A percentile compares a stretch with the other conserved stretches of the same genome.
Conservation (phyloP, 2,113 vertebrate species). For the Columba livia region DNA sequence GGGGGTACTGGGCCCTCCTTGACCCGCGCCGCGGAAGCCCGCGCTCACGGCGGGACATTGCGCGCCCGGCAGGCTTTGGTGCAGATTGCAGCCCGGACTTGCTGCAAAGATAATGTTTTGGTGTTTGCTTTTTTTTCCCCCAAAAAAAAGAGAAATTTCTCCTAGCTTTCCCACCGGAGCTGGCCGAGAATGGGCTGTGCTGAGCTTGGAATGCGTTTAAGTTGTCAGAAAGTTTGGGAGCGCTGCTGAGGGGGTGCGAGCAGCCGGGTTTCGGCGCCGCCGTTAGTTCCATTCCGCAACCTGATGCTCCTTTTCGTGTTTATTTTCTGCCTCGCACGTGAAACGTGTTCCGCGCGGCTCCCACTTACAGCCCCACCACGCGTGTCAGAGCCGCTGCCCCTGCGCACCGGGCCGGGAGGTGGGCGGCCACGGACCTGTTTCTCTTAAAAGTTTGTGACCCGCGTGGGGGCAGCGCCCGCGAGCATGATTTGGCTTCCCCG, state of each 20-base stretch:
- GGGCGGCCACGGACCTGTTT: too few relatives aligned
- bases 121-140: background rate
- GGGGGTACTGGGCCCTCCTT: background rate
- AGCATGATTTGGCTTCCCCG: too few relatives aligned
- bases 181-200: background rate
- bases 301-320: background rate
- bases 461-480: too few relatives aligned
- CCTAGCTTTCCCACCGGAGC: background rate
- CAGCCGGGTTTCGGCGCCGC: background rate
- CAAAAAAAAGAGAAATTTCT: background rate
- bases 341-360: too few relatives aligned
- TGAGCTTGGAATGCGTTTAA: background rate
- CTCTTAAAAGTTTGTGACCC: too few relatives aligned
- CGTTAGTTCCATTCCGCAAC: background rate
- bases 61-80: background rate
- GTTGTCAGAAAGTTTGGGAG: background rate
- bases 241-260: background rate
- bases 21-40: background rate
- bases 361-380: too few relatives aligned
- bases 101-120: background rate
- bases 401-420: too few relatives aligned
- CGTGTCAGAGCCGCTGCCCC: too few relatives aligned
- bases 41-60: background rate
- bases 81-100: background rate
- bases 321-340: too few relatives aligned